Evolutionary conservation across 2,113 vertebrate species (phyloP), one percentile per base, ranked within the genome.

Genomic region (Malurus alboscapulatus): DNA sequence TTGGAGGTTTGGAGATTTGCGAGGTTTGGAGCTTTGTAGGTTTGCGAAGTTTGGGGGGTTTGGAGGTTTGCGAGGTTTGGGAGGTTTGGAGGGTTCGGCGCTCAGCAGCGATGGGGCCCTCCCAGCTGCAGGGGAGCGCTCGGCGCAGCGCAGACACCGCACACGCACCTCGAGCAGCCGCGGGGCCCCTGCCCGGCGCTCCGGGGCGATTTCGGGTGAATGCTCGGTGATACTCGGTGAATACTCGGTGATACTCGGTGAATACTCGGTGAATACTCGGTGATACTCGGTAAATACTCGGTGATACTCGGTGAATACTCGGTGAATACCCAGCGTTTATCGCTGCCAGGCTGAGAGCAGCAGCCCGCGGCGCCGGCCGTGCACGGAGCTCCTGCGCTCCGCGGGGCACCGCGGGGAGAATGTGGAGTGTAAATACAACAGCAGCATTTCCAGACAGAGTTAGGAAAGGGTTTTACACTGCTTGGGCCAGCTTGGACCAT

Each of bases 281-380:
- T 11, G 18, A 25, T 2, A 0, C 14, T 32, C 4, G 1, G 1
- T 38, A 10, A 38, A 1, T 12, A 14, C 4, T 14, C 16, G 1
- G 19, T 3, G 20, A 55, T 36, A 36, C 36, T 36, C 36, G 45
- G 67, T 11, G 18, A 0, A 1, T 12, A 14, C 4, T 15, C 16
- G 1, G 19, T 3, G 20, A 55, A 25, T 2, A 0, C 14, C 29
- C 4, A 1, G 1, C 38, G 38, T 38, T 38, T 38, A 11, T 38
- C 38, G 11, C 3, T 4, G 77, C 36, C 17, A 2, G 55, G 57
- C 67, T 13, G 5, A 4, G 74, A 17, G 90, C 73, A 1, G 55
- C 59, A 47, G 6, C 1, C 10, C 4, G 0, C 4, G 44, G 44
- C 29, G 62, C 9, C 3, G 5, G 59, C 26, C 68, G 13, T 27